Evolutionary conservation across 2,797 vertebrate genomes (phyloP).

Genomic region (Centropyge bicolor): DNA sequence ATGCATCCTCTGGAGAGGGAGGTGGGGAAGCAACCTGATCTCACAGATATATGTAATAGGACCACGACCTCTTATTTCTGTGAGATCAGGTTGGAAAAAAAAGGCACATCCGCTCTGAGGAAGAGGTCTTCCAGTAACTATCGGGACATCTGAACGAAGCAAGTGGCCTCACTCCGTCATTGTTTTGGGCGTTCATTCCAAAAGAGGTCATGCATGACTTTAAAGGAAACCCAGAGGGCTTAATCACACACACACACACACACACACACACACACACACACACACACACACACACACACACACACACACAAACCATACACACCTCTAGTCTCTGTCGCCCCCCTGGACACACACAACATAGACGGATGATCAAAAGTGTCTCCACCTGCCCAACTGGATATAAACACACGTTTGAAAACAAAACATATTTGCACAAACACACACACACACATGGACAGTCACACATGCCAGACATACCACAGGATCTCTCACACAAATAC

Average conservation of each 20-base stretch:
- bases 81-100: too few species aligned
- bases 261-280: constrained; percentile 16
- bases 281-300: constrained; percentile 14
- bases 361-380: constrained; percentile 45
- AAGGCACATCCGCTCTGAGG: constrained; percentile 12
- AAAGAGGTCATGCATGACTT: constrained; percentile 57
- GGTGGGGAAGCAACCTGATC: neutral
- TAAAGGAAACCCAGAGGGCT: constrained; percentile 34
- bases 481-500: constrained; percentile 43
- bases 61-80: too few species aligned
- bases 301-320: constrained; percentile 9
- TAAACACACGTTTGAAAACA: constrained; percentile 24
- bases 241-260: constrained; percentile 7
- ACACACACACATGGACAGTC: constrained; percentile 40
- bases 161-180: constrained; percentile 36
- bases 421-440: constrained; percentile 23
- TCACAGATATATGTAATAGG: too few species aligned
- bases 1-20: neutral
- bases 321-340: neutral
- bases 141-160: constrained; percentile 28
- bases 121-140: constrained; percentile 35
- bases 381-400: constrained; percentile 32
- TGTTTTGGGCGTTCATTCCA: constrained; percentile 55
- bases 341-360: constrained; percentile 8
- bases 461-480: constrained; percentile 64